A percentile compares a stretch with the other conserved stretches of the same genome.
These are phyloP conservation scores for Watsonalla cultraria DNA, from an alignment of 2,888 invertebrate genomes.

Conservation along the genomic window DNA sequence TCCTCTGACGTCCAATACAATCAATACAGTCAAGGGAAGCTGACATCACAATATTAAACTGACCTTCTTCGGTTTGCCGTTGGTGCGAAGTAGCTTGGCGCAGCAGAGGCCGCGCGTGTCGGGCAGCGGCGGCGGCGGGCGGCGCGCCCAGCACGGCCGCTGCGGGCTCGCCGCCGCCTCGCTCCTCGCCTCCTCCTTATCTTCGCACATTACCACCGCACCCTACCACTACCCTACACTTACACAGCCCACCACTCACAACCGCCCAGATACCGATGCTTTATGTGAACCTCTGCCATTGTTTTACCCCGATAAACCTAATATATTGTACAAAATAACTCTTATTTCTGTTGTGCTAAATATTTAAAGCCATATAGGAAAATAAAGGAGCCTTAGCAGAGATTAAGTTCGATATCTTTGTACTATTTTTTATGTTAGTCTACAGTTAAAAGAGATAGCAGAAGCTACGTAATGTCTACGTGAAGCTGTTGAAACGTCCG, in stretches of 20 bases:
- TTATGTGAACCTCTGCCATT: constrained; percentile 70
- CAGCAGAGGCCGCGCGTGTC: constrained; percentile 91
- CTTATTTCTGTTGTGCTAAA: constrained; percentile 22
- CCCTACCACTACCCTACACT: constrained; percentile 35
- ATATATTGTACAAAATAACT: constrained; percentile 57
- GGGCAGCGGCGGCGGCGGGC: constrained; percentile 71
- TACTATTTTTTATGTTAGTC: constrained; percentile 48
- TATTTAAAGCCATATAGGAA: constrained; percentile 26
- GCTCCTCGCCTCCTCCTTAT: constrained; percentile 67
- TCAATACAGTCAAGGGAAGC: no score
- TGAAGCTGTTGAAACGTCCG: constrained; percentile 62
- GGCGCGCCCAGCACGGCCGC: constrained; percentile 64
- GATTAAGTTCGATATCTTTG: constrained; percentile 69
- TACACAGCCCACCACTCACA: constrained; percentile 60
- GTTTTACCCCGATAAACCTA: constrained; percentile 61
- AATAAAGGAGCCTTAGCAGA: constrained; percentile 28
- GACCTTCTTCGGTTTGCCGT: constrained; percentile 90
- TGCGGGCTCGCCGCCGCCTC: constrained; percentile 60
- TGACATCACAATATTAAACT: no score
- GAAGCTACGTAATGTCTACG: constrained; percentile 50
- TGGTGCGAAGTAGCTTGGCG: constrained; percentile 88
- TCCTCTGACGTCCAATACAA: not conserved
- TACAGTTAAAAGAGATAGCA: constrained; percentile 20
- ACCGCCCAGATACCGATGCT: constrained; percentile 68
- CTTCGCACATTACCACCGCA: constrained; percentile 63